Base-by-base conservation (phyloP, 1,140 invertebrate species). In the Drosophila insularis region DNA sequence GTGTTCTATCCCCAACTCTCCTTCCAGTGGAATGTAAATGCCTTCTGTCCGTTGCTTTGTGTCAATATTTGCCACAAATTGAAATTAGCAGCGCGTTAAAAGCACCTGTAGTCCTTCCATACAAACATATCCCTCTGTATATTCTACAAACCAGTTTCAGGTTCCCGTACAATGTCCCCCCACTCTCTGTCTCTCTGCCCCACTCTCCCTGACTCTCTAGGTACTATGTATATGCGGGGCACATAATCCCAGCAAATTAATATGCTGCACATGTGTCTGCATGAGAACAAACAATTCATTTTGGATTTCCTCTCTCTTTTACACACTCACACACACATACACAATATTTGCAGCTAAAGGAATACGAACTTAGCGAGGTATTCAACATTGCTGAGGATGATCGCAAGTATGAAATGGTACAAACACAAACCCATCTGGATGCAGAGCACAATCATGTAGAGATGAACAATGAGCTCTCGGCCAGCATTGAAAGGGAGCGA, bases 301-400 rank as follows among this genome's bases (percentile, higher is more conserved):
- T 53, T 7, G 13, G 2, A 43, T 50, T 2, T 19, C 37, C 23
- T 62, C 59, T 19, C 31, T 7, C 19, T 40, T 14, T 40, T 27
- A 56, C 13, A 53, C 27, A 43, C 19, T 40, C n/a, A 2, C 14
- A 8, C 32, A 56, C 13, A 53, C 27, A 43, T 14, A 40, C n/a
- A 2, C 14, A 8, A 7, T 46, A 21, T 50, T 66, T 93, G 2
- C 93, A 97, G 97, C 92, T 97, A 63, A 96, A 95, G 82, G 96
- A 97, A 92, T 97, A 97, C 92, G 96, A 97, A 91, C 92, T 97
- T 73, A 96, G 95, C 73, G 96, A 97, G 93, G 96, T 96, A 67
- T 97, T 97, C 92, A 96, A 97, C 92, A 95, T 95, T 78, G 92
- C 93, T 65, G 95, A 96, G 91, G 96, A 96, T 90, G 95, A 96